Evolutionary conservation across 2,113 vertebrate species (phyloP), one percentile per base, ranked within the genome.

Genomic region (Neomonachus schauinslandi): DNA sequence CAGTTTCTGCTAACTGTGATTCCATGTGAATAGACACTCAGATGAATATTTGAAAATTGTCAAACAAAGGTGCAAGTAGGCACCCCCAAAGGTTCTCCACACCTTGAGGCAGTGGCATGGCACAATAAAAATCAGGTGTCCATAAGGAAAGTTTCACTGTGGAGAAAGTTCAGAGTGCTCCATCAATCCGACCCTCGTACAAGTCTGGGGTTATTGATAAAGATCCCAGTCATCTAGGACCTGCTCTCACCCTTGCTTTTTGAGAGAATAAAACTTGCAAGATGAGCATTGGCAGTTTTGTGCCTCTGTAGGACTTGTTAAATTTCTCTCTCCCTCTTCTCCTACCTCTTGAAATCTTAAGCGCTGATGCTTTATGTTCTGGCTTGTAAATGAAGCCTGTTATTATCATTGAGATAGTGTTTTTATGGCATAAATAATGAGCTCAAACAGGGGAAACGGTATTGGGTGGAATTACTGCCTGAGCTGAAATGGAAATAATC

Each of bases 381-480:
- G 96, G 95, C 97, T 98, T 99, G 98, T 99, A 99, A 99, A 99
- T 99, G 99, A 99, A 99, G 98, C 98, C 98, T 98, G 97, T 99
- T 99, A 99, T 99, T 98, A 99, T 99, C 98, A 98, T 99, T 98
- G 98, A 98, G 98, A 98, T 99, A 98, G 98, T 99, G 98, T 98
- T 98, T 99, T 99, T 99, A 99, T 98, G 98, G 99, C 98, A 99
- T 99, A 99, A 99, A 99, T 99, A 99, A 99, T 98, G 98, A 99
- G 98, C 96, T 99, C 98, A 99, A 99, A 98, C 98, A 98, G 98
- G 97, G 69, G 65, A 98, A 98, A 97, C 98, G 51, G 98, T 97
- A 31, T 98, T 97, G 97, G 98, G 96, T 98, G 98, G 98, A 99
- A 99, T 99, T 99, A 99, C 98, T 98, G 98, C 98, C 98, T 98